Evolutionary conservation across 2,888 invertebrate species (phyloP).

Genomic region (Chrysolina haemoptera): DNA sequence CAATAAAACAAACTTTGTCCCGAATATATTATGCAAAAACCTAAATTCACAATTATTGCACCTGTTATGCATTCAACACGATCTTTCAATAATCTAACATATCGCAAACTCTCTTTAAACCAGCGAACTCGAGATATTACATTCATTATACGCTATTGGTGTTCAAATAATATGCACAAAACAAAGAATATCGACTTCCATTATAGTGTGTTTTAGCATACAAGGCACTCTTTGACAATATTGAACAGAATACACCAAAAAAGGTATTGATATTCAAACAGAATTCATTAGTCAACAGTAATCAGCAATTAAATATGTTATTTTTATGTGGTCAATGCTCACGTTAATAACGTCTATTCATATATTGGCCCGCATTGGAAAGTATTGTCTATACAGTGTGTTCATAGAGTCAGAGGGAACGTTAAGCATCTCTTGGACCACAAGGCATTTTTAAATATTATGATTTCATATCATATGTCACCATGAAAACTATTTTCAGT

Average conservation of each 20-base stretch:
- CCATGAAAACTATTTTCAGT: too few relatives aligned
- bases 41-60: conserved; percentile 44
- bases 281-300: too few relatives aligned
- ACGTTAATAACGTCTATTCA: too few relatives aligned
- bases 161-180: conserved; percentile 65
- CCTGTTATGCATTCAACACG: conserved; percentile 52
- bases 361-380: too few relatives aligned
- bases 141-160: conserved; percentile 52
- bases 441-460: too few relatives aligned
- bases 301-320: too few relatives aligned
- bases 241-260: neutral
- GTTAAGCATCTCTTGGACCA: too few relatives aligned
- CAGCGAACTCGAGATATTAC: conserved; percentile 10
- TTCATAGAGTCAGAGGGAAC: too few relatives aligned
- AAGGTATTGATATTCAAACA: neutral
- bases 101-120: neutral
- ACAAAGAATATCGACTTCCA: conserved; percentile 64
- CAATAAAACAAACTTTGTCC: too few relatives aligned
- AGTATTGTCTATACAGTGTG: too few relatives aligned
- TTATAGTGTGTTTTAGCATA: conserved; percentile 38
- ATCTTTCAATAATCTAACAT: neutral
- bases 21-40: conserved; percentile 24
- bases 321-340: too few relatives aligned
- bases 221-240: conserved; percentile 3
- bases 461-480: too few relatives aligned